Evolutionary conservation across 2,797 vertebrate genomes (phyloP), one percentile per base, ranked within the genome.

Genomic region (Chelon auratus): DNA sequence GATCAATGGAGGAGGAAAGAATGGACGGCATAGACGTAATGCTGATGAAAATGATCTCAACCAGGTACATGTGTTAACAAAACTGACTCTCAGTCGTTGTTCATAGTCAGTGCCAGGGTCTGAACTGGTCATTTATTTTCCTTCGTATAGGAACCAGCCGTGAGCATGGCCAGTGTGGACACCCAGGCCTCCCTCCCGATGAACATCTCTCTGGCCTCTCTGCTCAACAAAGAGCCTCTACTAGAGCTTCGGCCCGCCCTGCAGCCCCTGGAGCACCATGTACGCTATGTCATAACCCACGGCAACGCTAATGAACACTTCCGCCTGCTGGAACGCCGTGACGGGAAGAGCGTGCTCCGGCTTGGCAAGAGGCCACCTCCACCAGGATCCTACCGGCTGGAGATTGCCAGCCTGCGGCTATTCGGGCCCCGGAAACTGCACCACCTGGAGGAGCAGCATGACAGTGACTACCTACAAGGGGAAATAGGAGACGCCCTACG

Each of bases 111-210:
- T 52, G 15, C 51, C 13, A 52, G 42, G 14, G 2, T 50, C 17
- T 48, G 6, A 45, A 15, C 1, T 18, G 14, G 10, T 50, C 9
- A 43, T 43, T 33, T 0, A 4, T 7, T n/a, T 13, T 51, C 11
- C 51, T 50, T 10, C 1, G 26, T 22, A 0, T 43, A 95, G 95
- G 90, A 94, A 0, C 80, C 85, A 0, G 4, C 59, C 0, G 90
- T 96, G 77, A 98, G 94, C 77, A 86, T 97, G 94, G 96, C 95
- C 90, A 97, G 97, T 56, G 66, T 98, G 80, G 96, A 98, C 76
- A 91, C 93, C 0, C 96, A 96, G 53, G 77, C 81, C 15, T 95
- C 93, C 22, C 93, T 99, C 86, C 92, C 93, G 73, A 93, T 98
- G 93, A 92, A 88, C 39, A 66, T 98, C 56, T 96, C 96, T 64